These are phyloP conservation scores for Cardiocondyla obscurior DNA, from an alignment of 1,140 invertebrate species.

Conservation along the genomic window DNA sequence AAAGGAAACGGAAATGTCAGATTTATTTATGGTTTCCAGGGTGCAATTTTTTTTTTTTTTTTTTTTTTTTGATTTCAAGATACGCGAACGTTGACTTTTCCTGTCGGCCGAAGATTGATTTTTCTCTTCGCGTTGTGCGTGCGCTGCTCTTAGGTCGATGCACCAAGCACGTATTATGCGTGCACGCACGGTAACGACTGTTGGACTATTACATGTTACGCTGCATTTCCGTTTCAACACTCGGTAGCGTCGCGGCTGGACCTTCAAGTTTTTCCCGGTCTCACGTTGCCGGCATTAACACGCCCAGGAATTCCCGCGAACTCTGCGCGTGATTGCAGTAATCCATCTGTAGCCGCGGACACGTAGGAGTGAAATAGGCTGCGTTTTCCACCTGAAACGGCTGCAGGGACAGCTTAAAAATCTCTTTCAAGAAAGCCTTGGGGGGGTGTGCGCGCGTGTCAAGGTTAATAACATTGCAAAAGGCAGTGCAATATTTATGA, in stretches of 20 bases:
- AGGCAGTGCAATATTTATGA: not conserved
- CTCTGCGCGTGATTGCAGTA: slow-evolving; percentile 1
- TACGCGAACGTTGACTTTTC: not conserved
- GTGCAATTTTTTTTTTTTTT: not conserved
- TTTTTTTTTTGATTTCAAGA: not conserved
- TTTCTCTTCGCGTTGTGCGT: not conserved
- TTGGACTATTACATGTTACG: not conserved
- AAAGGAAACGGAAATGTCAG: not conserved
- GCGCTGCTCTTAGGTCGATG: slow-evolving; percentile 18
- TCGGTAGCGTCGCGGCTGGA: slow-evolving; percentile 8
- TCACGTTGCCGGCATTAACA: slow-evolving; percentile 30
- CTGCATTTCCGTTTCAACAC: slow-evolving; percentile 37
- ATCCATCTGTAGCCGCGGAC: slow-evolving; percentile 12
- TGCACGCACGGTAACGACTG: slow-evolving; percentile 11
- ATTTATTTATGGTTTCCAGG: not conserved
- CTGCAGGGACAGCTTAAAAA: not conserved
- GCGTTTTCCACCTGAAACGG: not conserved
- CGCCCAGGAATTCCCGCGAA: slow-evolving; percentile 18
- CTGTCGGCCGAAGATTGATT: not conserved
- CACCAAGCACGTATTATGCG: not conserved
- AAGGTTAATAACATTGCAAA: slow-evolving; percentile 21
- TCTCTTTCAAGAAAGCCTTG: not conserved
- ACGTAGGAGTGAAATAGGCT: slow-evolving; percentile 31
- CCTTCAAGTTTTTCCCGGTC: slow-evolving; percentile 34
- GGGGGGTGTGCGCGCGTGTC: too few relatives aligned